Percentiles rank a stretch among this genome's conserved stretches.
phyloP scores from a whole-genome alignment of 2,888 invertebrate species.

The Crematogaster levior region DNA sequence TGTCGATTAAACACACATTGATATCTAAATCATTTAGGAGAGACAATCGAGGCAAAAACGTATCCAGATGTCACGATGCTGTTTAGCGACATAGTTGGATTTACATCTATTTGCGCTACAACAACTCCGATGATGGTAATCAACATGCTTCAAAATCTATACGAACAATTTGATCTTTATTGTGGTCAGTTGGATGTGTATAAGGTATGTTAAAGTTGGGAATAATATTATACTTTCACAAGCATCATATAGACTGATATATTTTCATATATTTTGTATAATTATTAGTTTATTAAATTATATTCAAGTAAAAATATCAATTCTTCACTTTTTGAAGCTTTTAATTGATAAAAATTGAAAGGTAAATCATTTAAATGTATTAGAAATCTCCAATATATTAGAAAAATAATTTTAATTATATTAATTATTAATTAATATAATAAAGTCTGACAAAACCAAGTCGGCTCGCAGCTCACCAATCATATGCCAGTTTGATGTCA shows the following conservation, averaged over 20 bases:
- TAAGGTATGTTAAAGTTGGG: conserved; percentile 88
- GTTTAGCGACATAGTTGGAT: conserved; percentile 98
- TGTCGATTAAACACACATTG: neutral
- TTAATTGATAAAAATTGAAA: neutral
- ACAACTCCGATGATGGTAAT: conserved; percentile 98
- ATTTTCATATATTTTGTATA: neutral
- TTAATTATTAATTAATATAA: too few relatives aligned
- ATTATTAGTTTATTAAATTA: conserved; percentile 14
- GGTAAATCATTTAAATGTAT: neutral
- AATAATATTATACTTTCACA: neutral
- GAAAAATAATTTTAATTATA: too few relatives aligned
- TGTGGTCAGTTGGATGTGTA: conserved; percentile 98
- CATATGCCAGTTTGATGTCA: too few relatives aligned
- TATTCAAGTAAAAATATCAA: neutral
- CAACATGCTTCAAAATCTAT: conserved; percentile 96
- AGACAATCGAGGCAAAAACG: conserved; percentile 96
- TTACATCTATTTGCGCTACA: conserved; percentile 97
- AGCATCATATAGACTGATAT: neutral
- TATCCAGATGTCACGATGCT: conserved; percentile 98
- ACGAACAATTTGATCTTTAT: conserved; percentile 96
- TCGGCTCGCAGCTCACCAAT: too few relatives aligned
- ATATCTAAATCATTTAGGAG: conserved; percentile 88
- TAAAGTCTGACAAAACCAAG: too few relatives aligned
- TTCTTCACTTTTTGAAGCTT: neutral
- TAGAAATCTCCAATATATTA: neutral